Base-by-base conservation (phyloP, 2,797 vertebrate species). In the Amphiprion clarkii region DNA sequence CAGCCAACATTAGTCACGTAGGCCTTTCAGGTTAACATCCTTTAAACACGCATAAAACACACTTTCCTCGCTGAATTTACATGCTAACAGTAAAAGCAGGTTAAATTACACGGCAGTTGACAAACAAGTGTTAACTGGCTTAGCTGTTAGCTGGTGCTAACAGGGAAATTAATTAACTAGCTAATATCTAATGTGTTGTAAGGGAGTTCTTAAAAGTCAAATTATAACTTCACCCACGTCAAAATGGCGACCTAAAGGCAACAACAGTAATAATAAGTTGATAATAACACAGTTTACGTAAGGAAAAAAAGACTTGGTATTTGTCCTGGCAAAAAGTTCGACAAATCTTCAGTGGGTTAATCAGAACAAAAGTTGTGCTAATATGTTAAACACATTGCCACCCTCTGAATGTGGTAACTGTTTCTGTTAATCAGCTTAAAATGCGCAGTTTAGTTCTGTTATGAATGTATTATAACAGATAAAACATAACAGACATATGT, bases 11-110 rank as follows among this genome's bases (percentile, higher is more conserved):
- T 8, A 19, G 9, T 23, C n/a, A 13, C 0, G n/a, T 1, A 49
- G 74, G 74, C 72, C 68, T 14, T 29, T 7, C 0, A 53, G 63
- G 19, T 51, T 59, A 12, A 44, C 53, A 11, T 19, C 36, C n/a
- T 66, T 53, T 19, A 65, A 53, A 52, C 49, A 46, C 5, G 16
- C 2, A 2, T 8, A 16, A 16, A 17, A 11, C 0, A 40, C 23
- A 19, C 17, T 19, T 19, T 48, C 2, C 44, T 14, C 5, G 3
- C 14, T 36, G 3, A 21, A 7, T 33, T 67, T 56, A 40, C 23
- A 13, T 49, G 10, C 6, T 14, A 10, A 55, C 10, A 39, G 7
- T 14, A 29, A 23, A 3, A 31, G 2, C 1, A 6, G 0, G 36
- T 36, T 2, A 13, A 39, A 7, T 42, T 29, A 44, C 56, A 27